Percentiles rank a stretch among this genome's conserved stretches.
phyloP scores from a whole-genome alignment of 2,797 vertebrate genomes.

The Oceanodroma leucorhoa region DNA sequence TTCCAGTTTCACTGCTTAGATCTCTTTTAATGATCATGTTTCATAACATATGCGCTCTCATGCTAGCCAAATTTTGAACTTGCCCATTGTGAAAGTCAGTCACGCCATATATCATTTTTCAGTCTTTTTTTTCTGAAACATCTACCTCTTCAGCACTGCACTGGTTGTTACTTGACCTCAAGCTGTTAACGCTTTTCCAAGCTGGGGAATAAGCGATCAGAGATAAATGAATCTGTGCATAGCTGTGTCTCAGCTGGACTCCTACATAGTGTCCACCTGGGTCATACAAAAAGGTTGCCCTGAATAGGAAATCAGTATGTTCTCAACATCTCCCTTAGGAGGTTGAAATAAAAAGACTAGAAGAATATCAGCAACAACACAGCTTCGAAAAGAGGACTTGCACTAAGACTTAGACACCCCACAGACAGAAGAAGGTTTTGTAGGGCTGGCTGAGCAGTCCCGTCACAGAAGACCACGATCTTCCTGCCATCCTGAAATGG shows the following conservation, averaged over 20 bases:
- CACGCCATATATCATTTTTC: not conserved
- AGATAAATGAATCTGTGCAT: not conserved
- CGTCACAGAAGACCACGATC: not conserved
- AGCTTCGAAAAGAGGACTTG: not conserved
- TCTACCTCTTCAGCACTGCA: not conserved
- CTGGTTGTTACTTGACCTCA: not conserved
- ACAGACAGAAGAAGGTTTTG: not conserved
- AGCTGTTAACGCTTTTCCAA: not conserved
- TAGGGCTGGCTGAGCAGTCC: not conserved
- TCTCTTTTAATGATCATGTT: not conserved
- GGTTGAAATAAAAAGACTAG: not conserved
- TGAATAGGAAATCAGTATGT: not conserved
- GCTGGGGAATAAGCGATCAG: not conserved
- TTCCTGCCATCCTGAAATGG: not conserved
- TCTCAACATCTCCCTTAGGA: not conserved
- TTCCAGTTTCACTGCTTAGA: not conserved
- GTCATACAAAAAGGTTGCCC: not conserved
- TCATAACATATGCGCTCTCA: rapidly evolving
- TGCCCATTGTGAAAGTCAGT: not conserved
- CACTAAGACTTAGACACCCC: not conserved
- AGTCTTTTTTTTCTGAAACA: not conserved
- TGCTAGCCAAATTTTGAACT: not conserved
- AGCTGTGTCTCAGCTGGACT: not conserved
- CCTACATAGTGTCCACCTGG: not conserved
- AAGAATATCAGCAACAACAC: not conserved